Base-by-base conservation (phyloP, 35 echinoderm and acorn worm genomes). In the Ophiothrix spiculata region DNA sequence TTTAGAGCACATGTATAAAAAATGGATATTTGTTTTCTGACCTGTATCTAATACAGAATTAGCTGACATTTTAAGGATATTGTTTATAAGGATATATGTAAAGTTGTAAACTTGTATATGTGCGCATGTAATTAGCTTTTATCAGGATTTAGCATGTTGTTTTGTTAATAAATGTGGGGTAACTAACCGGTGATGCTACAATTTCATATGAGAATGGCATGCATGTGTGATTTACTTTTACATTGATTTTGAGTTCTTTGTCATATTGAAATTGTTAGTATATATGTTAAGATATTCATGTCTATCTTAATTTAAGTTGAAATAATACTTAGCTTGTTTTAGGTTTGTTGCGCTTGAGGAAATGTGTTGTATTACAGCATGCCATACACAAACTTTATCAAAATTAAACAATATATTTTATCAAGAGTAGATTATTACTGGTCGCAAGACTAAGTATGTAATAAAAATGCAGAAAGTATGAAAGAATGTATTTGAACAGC, bases 41-140 rank as follows among this genome's bases (percentile, higher is more conserved):
- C 60, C 60, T 69, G 60, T 69, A 69, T 69, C 60, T 69, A 69
- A 69, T 69, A 69, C 60, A 69, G 60, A 69, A 69, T 69, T 4
- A 69, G 23, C 29, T 25, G 60, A n/a, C n/a, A n/a, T n/a, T n/a
- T n/a, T n/a, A 69, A 28, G 60, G 60, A 49, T 49, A 15, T 69
- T 12, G 60, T 69, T n/a, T n/a, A n/a, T n/a, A n/a, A 12, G 60
- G 17, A 69, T 69, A 25, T 69, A 69, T 69, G 29, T 69, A n/a
- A 69, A 8, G 21, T 69, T 4, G 17, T 15, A 25, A 25, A 28
- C 60, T 69, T 69, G 60, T 69, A 69, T 69, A 69, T 69, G 60
- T 69, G 19, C 19, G 42, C 42, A 49, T 49, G 60, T 69, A 69
- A 2, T 69, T 69, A 69, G 60, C 60, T 15, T 69, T 69, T 69